A percentile compares a stretch with the other conserved stretches of the same genome.
These are phyloP conservation scores for Agriopis marginaria DNA, from an alignment of 2,888 invertebrate species.

Conservation along the genomic window DNA sequence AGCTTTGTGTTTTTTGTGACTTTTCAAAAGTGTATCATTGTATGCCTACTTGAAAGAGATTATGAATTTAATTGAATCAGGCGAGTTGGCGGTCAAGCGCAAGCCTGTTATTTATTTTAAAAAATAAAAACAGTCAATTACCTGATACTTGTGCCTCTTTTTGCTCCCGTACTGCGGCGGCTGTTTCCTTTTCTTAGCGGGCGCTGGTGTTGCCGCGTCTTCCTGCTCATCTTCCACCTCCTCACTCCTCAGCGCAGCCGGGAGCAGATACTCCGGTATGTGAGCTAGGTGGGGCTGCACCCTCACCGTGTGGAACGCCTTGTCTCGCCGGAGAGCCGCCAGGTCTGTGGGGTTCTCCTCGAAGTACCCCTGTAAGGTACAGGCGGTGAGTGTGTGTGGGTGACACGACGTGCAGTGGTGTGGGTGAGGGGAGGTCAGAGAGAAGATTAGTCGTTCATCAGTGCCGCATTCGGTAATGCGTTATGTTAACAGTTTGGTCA, in stretches of 20 bases:
- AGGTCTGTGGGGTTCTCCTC: slow-evolving; percentile 96
- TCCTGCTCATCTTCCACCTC: slow-evolving; percentile 74
- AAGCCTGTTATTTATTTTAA: too few species aligned
- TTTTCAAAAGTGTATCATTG: too few species aligned
- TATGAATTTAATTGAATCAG: too few species aligned
- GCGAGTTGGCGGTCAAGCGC: too few species aligned
- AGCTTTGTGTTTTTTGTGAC: too few species aligned
- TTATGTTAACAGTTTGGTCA: slow-evolving; percentile 63
- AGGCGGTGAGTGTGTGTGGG: background rate
- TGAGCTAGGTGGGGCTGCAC: slow-evolving; percentile 94
- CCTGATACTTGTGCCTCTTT: slow-evolving; percentile 79
- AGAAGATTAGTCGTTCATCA: slow-evolving; percentile 86
- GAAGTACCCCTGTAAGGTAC: slow-evolving; percentile 90
- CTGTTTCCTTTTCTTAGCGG: slow-evolving; percentile 68
- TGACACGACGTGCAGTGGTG: background rate
- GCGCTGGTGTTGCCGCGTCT: slow-evolving; percentile 47
- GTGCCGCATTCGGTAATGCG: slow-evolving; percentile 62
- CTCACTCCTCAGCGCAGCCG: slow-evolving; percentile 90
- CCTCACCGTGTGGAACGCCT: slow-evolving; percentile 93
- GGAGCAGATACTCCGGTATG: slow-evolving; percentile 97
- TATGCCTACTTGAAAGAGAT: too few species aligned
- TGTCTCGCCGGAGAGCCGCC: slow-evolving; percentile 93
- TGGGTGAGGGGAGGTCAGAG: slow-evolving; percentile 62
- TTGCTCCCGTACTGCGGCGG: slow-evolving; percentile 67
- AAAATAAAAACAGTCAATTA: slow-evolving; percentile 45